Evolutionary conservation across 2,113 vertebrate species (phyloP).

Genomic region (Fulmarus glacialis): DNA sequence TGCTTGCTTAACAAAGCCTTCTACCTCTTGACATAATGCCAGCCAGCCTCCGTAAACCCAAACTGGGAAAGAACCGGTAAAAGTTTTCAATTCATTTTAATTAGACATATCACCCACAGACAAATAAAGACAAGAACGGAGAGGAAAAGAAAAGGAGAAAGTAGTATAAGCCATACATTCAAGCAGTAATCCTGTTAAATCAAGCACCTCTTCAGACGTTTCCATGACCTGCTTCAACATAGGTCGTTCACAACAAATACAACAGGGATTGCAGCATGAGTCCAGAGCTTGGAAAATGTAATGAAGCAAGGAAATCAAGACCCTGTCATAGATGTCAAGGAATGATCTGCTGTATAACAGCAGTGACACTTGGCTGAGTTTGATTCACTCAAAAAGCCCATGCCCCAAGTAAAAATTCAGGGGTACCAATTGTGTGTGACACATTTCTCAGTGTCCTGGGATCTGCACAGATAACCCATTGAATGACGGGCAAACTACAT

Average conservation of each 20-base stretch:
- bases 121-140: not conserved
- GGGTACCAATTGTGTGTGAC: not conserved
- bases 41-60: not conserved
- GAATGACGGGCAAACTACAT: not conserved
- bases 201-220: not conserved
- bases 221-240: not conserved
- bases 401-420: not conserved
- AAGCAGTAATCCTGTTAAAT: not conserved
- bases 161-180: not conserved
- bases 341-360: not conserved
- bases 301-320: not conserved
- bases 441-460: not conserved
- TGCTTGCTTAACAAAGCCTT: conserved; percentile 15
- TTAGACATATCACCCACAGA: not conserved
- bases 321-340: not conserved
- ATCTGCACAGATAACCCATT: not conserved
- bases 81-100: not conserved
- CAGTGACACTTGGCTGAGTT: not conserved
- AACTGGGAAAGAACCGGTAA: not conserved
- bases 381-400: not conserved
- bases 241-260: not conserved
- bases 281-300: not conserved
- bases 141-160: not conserved
- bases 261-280: not conserved
- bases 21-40: not conserved